Evolutionary conservation across 2,113 vertebrate species (phyloP).

Genomic region (Thalassoma bifasciatum): DNA sequence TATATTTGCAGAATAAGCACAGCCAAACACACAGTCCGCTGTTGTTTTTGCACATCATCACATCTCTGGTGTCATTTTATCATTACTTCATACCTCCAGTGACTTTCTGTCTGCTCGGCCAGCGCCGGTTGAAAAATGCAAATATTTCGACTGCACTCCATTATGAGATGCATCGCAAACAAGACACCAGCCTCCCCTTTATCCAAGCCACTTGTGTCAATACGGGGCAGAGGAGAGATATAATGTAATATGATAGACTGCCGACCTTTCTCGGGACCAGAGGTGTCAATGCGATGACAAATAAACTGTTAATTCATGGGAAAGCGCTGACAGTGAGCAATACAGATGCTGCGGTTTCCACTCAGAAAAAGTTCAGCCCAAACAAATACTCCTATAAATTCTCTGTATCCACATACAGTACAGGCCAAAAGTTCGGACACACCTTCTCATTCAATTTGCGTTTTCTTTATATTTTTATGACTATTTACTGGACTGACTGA

Average conservation of each 20-base stretch:
- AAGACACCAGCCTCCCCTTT: conserved; percentile 8
- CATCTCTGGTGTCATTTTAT: conserved; percentile 50
- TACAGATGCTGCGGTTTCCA: conserved; percentile 33
- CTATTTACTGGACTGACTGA: too few relatives aligned
- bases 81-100: conserved; percentile 52
- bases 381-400: background rate
- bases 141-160: conserved; percentile 64
- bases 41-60: conserved; percentile 40
- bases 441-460: too few relatives aligned
- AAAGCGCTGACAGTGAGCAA: conserved; percentile 69
- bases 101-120: conserved; percentile 58
- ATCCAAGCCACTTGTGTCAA: conserved; percentile 66
- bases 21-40: background rate
- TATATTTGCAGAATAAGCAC: background rate
- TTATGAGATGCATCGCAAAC: conserved; percentile 56
- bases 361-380: conserved; percentile 17
- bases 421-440: too few relatives aligned
- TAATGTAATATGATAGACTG: conserved; percentile 79
- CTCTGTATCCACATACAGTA: too few relatives aligned
- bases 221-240: conserved; percentile 64
- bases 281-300: conserved; percentile 76
- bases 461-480: too few relatives aligned
- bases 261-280: conserved; percentile 78
- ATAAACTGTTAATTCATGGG: conserved; percentile 73
- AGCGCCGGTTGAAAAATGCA: conserved; percentile 49